Base-by-base conservation (phyloP, 2,797 vertebrate species). In the Gadopsis marmoratus region DNA sequence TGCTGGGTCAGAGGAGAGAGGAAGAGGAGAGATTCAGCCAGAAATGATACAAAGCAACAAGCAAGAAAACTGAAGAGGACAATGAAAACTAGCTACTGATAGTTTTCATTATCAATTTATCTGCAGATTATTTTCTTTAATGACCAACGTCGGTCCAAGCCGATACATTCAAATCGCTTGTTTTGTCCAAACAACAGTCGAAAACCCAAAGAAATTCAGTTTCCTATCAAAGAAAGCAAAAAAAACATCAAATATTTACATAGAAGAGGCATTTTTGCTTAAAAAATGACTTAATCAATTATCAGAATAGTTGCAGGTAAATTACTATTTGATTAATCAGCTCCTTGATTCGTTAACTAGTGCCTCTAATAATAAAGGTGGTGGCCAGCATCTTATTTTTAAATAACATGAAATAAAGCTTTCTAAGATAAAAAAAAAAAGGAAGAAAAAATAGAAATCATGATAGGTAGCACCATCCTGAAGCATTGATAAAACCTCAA, bases 1-100 rank as follows among this genome's bases (percentile, higher is more conserved):
- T 88, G 88, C 83, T 90, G 87, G 78, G 58, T 76, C 54, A 81
- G 71, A 86, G 69, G 62, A 80, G 70, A 79, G 45, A 74, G 71
- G 70, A 69, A 74, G 67, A 84, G 71, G 50, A 77, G 37, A 75
- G 45, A 53, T 76, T 86, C 66, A 88, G 76, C 63, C 74, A 83
- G 53, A 82, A 71, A 63, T 21, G 11, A 63, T 9, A 62, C 50
- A 48, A 65, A 60, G 51, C 14, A 48, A 51, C 23, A 51, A 55
- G 48, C 48, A 63, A 41, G n/a, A 55, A 64, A 59, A 43, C 33
- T 73, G 50, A 39, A 29, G 12, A 60, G 39, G n/a, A 77, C 9
- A 56, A 37, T 23, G 7, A 71, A n/a, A 71, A 69, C 23, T 35
- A 37, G 19, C 7, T 23, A 39, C 12, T 29, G 0, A 31, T 51